Base-by-base conservation (phyloP, 2,113 vertebrate species). In the Catharus fuscescens region DNA sequence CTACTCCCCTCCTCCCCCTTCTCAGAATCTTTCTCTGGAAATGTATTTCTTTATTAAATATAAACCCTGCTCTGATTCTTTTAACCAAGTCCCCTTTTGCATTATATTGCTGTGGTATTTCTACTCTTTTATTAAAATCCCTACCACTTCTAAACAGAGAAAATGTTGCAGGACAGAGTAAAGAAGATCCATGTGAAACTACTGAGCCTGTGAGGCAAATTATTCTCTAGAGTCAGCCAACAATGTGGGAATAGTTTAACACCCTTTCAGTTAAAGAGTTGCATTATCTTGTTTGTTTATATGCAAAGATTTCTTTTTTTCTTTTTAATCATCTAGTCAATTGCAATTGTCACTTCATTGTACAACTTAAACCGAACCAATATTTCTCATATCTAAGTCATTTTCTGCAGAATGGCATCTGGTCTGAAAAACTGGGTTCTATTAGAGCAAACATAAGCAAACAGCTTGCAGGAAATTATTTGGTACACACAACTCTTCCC, bases 11-110 rank as follows among this genome's bases (percentile, higher is more conserved):
- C 23, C 24, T 10, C 69, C 32, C n/a, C 31, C 23, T 54, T 50
- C 71, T 95, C 52, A 79, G 53, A 93, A 92, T 84, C 83, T 61
- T 87, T 42, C 60, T 80, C 71, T 73, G 45, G 60, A 85, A 93
- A 93, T 88, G 3, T 88, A 76, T 85, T 90, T 77, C 86, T 80
- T 66, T 72, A 74, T 29, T 52, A 31, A 60, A 80, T 60, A 81
- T 61, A 80, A 94, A 90, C 79, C 28, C 23, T 84, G 45, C 13
- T 36, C 52, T 36, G 61, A 53, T 79, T 69, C 19, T 69, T 84
- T 94, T 94, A 56, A 53, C 26, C 36, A 67, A 48, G 15, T 54
- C 10, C 6, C 13, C 2, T 50, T 90, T 69, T 78, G 24, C 40
- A 34, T 71, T 89, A 36, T 19, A 57, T 69, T 53, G 19, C 61